Conservation (phyloP, 1,140 invertebrate species). For the Ylistrum balloti region DNA sequence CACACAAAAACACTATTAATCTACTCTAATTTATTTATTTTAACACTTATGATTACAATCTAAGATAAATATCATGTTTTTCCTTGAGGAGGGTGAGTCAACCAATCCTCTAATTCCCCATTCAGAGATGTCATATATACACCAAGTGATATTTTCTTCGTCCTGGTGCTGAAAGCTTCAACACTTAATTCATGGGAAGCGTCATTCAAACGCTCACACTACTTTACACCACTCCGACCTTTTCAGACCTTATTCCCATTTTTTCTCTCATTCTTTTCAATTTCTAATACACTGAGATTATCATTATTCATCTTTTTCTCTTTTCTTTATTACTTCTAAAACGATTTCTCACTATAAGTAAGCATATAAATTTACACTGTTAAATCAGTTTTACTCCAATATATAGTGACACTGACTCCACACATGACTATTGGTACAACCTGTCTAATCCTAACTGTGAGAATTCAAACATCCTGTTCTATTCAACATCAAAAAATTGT, state of each 20-base stretch:
- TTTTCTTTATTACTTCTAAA: too few species aligned
- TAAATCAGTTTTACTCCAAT: too few species aligned
- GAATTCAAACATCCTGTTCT: background rate
- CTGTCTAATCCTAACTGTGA: background rate
- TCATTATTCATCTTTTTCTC: too few species aligned
- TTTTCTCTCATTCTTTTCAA: too few species aligned
- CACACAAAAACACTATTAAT: background rate
- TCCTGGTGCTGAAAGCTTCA: background rate
- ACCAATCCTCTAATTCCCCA: background rate
- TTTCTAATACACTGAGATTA: too few species aligned
- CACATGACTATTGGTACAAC: too few species aligned
- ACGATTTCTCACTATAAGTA: too few species aligned
- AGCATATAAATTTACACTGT: too few species aligned
- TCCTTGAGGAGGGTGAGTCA: slow-evolving; percentile 20
- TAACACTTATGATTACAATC: background rate
- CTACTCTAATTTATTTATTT: slow-evolving; percentile 36
- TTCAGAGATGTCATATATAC: background rate
- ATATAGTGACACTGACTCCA: too few species aligned
- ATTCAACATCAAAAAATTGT: background rate
- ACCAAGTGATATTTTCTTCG: slow-evolving; percentile 1
- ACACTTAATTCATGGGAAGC: background rate
- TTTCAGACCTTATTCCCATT: too few species aligned
- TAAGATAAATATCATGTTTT: background rate
- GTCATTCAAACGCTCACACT: background rate
- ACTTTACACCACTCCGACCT: background rate